phyloP scores from a whole-genome alignment of 1,140 invertebrate genomes.

The Brachionus paranguensis region DNA sequence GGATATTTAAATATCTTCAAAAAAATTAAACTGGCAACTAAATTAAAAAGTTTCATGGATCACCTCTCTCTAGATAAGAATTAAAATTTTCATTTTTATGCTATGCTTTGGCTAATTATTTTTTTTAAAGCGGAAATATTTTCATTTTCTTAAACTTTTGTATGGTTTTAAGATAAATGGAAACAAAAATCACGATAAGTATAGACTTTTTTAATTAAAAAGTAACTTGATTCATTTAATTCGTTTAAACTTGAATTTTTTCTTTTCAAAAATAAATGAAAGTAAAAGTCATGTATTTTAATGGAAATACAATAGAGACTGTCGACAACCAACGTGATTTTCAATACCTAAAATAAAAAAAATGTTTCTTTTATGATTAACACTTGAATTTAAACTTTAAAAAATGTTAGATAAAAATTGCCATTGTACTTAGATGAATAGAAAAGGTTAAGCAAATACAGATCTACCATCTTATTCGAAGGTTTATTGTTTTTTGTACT shows the following conservation, averaged over 20 bases:
- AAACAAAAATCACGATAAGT: neutral
- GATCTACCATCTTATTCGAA: neutral
- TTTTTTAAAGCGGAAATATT: neutral
- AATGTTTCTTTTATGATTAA: conserved; percentile 15
- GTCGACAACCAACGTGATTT: neutral
- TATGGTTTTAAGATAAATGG: neutral
- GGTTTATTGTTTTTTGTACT: neutral
- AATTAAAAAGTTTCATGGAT: neutral
- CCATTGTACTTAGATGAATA: neutral
- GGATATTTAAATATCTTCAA: neutral
- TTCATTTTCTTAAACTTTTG: neutral
- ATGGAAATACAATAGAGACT: neutral
- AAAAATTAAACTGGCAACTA: neutral
- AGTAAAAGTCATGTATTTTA: neutral
- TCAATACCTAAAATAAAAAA: neutral
- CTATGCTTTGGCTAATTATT: neutral
- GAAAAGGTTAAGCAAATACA: neutral
- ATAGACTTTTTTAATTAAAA: neutral
- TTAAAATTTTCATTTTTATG: neutral
- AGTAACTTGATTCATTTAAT: conserved; percentile 4
- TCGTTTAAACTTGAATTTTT: conserved; percentile 1
- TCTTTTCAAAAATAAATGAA: neutral
- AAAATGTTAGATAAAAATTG: conserved; percentile 16
- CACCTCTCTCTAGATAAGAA: neutral
- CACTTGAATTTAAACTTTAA: conserved; percentile 22